Conservation (phyloP, 2,888 invertebrate genomes). For the Chrysotoxum bicinctum region DNA sequence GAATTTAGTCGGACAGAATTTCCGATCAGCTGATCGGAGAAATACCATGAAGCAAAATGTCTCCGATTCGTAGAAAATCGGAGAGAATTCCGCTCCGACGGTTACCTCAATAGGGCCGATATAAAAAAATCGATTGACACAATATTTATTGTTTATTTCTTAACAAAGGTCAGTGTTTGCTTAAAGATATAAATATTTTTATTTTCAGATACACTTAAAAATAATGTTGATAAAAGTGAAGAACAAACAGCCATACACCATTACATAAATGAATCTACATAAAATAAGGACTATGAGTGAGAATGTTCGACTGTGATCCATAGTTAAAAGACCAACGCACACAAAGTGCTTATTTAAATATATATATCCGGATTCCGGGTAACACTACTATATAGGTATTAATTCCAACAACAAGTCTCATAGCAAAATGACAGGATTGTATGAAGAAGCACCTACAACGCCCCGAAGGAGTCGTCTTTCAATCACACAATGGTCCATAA, state of each 20-base stretch:
- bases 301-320: slow-evolving; percentile 56
- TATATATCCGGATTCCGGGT: slow-evolving; percentile 8
- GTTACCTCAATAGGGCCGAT: no score
- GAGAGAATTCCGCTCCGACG: no score
- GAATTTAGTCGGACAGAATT: no score
- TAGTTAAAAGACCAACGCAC: slow-evolving; percentile 39
- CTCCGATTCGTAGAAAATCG: no score
- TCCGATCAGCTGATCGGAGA: no score
- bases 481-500: slow-evolving; percentile 75
- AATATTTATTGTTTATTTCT: no score
- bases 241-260: slow-evolving; percentile 28
- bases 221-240: slow-evolving; percentile 60
- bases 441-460: slow-evolving; percentile 35
- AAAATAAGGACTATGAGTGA: slow-evolving; percentile 18
- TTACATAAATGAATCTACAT: neutral
- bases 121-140: no score
- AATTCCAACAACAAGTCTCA: neutral
- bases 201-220: slow-evolving; percentile 4
- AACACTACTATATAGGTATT: slow-evolving; percentile 7
- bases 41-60: no score
- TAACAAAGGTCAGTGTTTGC: no score
- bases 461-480: slow-evolving; percentile 58
- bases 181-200: neutral
- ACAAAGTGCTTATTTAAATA: slow-evolving; percentile 38
- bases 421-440: slow-evolving; percentile 52